Evolutionary conservation across 2,113 vertebrate genomes (phyloP).

Genomic region (Hystrix cristata): DNA sequence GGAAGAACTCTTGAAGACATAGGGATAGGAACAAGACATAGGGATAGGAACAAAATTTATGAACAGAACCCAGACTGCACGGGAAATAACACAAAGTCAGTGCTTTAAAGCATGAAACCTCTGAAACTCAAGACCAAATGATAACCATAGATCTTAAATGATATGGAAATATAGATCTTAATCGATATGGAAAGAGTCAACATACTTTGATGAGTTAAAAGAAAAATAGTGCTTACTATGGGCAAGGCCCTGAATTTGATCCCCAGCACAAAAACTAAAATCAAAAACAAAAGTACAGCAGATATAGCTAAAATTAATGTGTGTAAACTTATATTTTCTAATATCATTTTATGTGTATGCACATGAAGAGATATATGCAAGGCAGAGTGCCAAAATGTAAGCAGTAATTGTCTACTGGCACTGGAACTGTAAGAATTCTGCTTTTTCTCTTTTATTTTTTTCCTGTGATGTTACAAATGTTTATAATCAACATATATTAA

Average conservation of each 20-base stretch:
- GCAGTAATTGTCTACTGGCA: not conserved
- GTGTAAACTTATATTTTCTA: not conserved
- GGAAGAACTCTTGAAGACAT: no score
- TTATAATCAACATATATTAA: not conserved
- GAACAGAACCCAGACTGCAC: no score
- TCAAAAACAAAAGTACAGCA: not conserved
- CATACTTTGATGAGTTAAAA: slow-evolving; percentile 20
- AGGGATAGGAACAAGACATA: no score
- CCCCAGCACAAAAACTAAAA: not conserved
- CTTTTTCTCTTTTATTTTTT: not conserved
- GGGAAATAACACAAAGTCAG: not conserved
- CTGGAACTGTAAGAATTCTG: not conserved
- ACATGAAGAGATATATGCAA: not conserved
- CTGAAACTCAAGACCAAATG: slow-evolving; percentile 45
- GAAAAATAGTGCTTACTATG: not conserved
- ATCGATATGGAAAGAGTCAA: not conserved
- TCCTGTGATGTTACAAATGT: not conserved
- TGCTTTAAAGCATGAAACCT: not conserved
- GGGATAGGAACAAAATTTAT: no score
- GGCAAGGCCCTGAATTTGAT: not conserved
- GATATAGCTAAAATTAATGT: slow-evolving; percentile 26
- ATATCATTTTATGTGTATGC: not conserved
- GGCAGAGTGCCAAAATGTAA: not conserved
- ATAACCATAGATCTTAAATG: not conserved
- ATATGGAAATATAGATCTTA: slow-evolving; percentile 4